Evolutionary conservation across 64 coral and sea anemone genomes (phyloP), one percentile per base, ranked within the genome.

Genomic region (Pachyseris speciosa): DNA sequence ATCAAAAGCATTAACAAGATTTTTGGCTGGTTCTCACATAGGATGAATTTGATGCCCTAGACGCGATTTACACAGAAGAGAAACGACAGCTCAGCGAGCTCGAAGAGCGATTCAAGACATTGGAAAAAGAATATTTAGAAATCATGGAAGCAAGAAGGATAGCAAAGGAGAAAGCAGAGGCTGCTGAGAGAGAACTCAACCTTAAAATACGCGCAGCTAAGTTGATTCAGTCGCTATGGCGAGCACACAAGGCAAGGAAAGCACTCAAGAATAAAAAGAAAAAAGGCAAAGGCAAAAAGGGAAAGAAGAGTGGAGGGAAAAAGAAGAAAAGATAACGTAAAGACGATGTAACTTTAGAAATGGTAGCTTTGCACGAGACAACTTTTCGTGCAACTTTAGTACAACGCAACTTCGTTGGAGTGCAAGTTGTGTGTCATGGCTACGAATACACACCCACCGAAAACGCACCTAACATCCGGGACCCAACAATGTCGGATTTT

Each of bases 111-210:
- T 99, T 99, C 64, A 89, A 95, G 69, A 95, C 97, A 9, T 44
- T 99, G 34, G 90, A 99, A 17, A 90, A 86, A 66, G 97, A 99
- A 64, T 99, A 99, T 74, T 19, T 86, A 42, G 75, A 92, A 17
- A 99, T 99, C 30, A 55, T 99, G 34, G 97, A 99, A 34, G 90
- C 88, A 53, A 74, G 93, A 20, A 84, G 93, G 31, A 99, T 99
- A 57, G 97, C 97, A 2, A 92, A 95, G 71, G 97, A 99, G 64
- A 99, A 95, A 58, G 97, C 97, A 10, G 93, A 99, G 72, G 89
- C 94, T 4, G 97, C 97, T 0, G 85, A 99, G 25, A 88, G 93
- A 63, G 93, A 95, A 19, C 32, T 99, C 7, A 95, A 99, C 39
- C 77, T 95, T 19, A 95, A 99, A 80, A 95, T 99, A 55, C 89